phyloP scores from a whole-genome alignment of 2,113 vertebrate genomes.

The Brachypteracias leptosomus region DNA sequence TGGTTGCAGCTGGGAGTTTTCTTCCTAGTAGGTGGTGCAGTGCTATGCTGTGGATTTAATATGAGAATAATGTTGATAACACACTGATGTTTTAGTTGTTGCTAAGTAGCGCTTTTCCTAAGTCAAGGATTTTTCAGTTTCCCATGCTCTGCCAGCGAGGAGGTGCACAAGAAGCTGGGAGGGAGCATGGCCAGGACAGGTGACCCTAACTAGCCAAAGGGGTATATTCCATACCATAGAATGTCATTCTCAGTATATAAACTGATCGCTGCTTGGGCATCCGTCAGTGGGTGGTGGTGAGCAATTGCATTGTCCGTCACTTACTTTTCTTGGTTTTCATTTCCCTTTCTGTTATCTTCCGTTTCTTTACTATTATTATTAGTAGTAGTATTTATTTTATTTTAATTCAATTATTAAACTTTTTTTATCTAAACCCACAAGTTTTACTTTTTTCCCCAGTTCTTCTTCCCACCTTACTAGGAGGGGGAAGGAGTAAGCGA shows the following conservation, averaged over 20 bases:
- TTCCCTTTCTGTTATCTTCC: not conserved
- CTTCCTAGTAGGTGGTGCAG: not conserved
- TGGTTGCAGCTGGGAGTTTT: not conserved
- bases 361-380: not conserved
- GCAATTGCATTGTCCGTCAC: not conserved
- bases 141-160: not conserved
- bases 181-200: not conserved
- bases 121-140: not conserved
- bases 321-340: not conserved
- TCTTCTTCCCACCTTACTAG: not conserved
- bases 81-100: not conserved
- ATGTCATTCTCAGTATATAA: not conserved
- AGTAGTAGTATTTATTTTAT: not conserved
- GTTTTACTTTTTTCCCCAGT: not conserved
- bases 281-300: not conserved
- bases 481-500: not conserved
- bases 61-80: not conserved
- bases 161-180: not conserved
- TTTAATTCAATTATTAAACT: not conserved
- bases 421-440: not conserved
- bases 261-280: not conserved
- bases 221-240: not conserved
- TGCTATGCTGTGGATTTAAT: not conserved
- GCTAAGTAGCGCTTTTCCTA: not conserved
- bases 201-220: not conserved